Evolutionary conservation across 2,113 vertebrate genomes (phyloP), one percentile per base, ranked within the genome.

Genomic region (Muntiacus reevesi): DNA sequence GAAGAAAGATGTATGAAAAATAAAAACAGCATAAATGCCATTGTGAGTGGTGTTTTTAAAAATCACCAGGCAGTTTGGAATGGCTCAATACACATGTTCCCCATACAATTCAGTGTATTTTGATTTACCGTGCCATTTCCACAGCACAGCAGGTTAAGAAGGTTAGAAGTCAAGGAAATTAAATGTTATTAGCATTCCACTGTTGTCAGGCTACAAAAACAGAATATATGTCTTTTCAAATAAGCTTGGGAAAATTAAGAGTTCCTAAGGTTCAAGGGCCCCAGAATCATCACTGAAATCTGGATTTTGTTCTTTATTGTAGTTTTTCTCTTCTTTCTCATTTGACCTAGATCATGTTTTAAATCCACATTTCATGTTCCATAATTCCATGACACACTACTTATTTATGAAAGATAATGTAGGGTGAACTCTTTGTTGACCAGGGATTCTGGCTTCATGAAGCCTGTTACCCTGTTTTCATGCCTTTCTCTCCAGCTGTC

Each of bases 161-260:
- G 98, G 98, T 98, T 98, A 99, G 98, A 98, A 98, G 98, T 99
- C 98, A 99, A 98, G 98, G 98, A 98, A 98, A 99, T 99, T 98
- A 98, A 99, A 98, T 91, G 98, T 98, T 98, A 98, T 98, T 99
- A 99, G 98, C 98, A 98, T 98, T 98, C 98, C 92, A 95, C 97
- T 94, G 95, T 97, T 98, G 98, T 98, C 98, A 98, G 76, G 93
- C 95, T 95, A 71, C 76, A 97, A 92, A 98, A 97, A 98, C 86
- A 84, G 92, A 98, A 97, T 97, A 93, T 96, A 96, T 96, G 98
- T 98, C 96, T 98, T 98, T 98, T 98, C 95, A 98, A 98, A 98
- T 96, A 79, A 52, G 85, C 89, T 98, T 98, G 98, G 97, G 98
- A 98, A 98, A 96, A 92, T 98, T 87, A 97, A 97, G 98, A 93